phyloP scores from a whole-genome alignment of 92 coral and sea anemone species.

The Epizoanthus illoricatus region DNA sequence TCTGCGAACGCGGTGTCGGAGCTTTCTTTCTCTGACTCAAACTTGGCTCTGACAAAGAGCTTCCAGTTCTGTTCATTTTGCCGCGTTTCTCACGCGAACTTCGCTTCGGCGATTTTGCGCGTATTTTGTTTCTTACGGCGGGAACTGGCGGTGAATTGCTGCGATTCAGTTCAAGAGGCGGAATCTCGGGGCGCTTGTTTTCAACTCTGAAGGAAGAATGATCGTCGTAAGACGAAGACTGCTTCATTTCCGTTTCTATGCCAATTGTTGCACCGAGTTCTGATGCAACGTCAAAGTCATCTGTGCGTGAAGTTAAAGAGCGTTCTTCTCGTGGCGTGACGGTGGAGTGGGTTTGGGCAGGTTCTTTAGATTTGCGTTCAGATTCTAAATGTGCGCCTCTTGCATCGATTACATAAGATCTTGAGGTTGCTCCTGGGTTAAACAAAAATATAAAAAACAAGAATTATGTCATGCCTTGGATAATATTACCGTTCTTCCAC shows the following conservation, averaged over 20 bases:
- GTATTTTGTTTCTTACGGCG: conserved; percentile 48
- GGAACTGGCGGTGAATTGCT: conserved; percentile 65
- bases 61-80: conserved; percentile 47
- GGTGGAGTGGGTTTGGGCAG: background rate
- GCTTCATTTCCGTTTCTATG: conserved; percentile 18
- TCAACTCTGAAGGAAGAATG: conserved; percentile 40
- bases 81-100: conserved; percentile 37
- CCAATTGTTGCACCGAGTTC: conserved; percentile 19
- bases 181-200: conserved; percentile 26
- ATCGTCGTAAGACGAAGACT: conserved; percentile 36
- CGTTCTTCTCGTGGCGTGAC: conserved; percentile 7
- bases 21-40: conserved; percentile 29
- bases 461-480: background rate
- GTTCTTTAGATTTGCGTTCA: background rate
- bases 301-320: background rate
- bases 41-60: conserved; percentile 59
- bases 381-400: conserved; percentile 27
- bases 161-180: conserved; percentile 66
- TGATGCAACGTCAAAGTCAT: conserved; percentile 1
- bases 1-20: conserved; percentile 40
- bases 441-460: background rate
- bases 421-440: conserved; percentile 26
- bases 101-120: conserved; percentile 37
- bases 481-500: too few species aligned
- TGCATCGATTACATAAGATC: conserved; percentile 32